Evolutionary conservation across 1,140 invertebrate genomes (phyloP), one percentile per base, ranked within the genome.

Genomic region (Magallana gigas): DNA sequence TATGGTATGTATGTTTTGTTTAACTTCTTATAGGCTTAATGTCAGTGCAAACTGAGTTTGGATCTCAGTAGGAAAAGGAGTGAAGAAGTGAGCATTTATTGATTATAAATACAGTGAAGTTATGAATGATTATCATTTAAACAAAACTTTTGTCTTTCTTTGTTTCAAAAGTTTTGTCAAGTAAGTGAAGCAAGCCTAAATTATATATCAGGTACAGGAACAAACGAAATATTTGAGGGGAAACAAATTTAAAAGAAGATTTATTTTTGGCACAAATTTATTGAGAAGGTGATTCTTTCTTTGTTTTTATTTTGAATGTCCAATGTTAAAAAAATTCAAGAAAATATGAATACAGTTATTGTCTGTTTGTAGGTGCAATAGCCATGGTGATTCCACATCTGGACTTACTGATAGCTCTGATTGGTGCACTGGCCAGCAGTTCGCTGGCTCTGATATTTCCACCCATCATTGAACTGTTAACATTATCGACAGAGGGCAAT

Each of bases 361-460:
- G 56, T 86, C 16, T 81, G n/a, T 82, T 96, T 92, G 96, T 97
- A 93, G 97, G 98, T 96, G 93, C 96, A 16, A 95, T 98, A 87
- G 98, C 98, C 5, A 96, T 96, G 16, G 95, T 97, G 9, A 97
- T 99, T 92, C 98, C 98, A 8, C 97, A 98, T 94, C 95, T 99
- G 86, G 97, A 97, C 85, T 96, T 97, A 48, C 97, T 99, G 68
- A 99, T 99, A 82, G 98, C 98, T 0, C 95, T 98, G 59, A 97
- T 99, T 57, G 98, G 98, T 11, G 97, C 98, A 16, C 96, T 98
- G 58, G 97, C 97, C 93, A 98, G 97, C 92, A 98, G 97, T 11
- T 96, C 97, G 1, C 95, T 99, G 84, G 98, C 98, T 0, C 95
- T 99, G 1, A 98, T 99, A 90, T 98, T 98, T 91, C 98, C 98